phyloP scores from a whole-genome alignment of 2,113 vertebrate genomes.

The Meles meles region DNA sequence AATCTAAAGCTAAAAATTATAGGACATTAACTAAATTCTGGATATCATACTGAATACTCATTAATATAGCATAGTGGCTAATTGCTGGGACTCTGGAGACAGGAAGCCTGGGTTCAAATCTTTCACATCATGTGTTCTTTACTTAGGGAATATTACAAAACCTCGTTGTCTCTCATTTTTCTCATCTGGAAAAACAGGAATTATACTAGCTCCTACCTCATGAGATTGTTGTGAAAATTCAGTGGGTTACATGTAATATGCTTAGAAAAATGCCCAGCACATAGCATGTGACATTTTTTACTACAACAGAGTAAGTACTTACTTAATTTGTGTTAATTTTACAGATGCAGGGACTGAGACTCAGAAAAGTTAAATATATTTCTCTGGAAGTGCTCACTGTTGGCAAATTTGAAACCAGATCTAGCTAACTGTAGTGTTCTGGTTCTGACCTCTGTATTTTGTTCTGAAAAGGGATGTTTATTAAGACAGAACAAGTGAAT shows the following conservation, averaged over 20 bases:
- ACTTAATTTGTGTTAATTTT: not conserved
- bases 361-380: not conserved
- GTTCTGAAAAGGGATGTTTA: not conserved
- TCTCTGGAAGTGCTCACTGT: not conserved
- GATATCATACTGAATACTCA: not conserved
- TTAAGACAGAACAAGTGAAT: not conserved
- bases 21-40: not conserved
- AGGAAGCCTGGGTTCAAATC: not conserved
- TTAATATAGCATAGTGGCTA: not conserved
- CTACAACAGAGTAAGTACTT: not conserved
- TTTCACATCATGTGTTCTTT: not conserved
- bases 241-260: not conserved
- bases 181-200: not conserved
- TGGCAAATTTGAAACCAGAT: not conserved
- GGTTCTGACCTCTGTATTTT: not conserved
- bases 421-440: not conserved
- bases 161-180: not conserved
- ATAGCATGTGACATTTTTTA: not conserved
- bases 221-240: not conserved
- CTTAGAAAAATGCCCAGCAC: not conserved
- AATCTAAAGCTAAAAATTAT: not conserved
- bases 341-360: not conserved
- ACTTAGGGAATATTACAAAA: not conserved
- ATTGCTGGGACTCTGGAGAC: not conserved
- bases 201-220: not conserved